Evolutionary conservation across 53 echinoderm and acorn worm species (phyloP).

Genomic region (Temnopleurus reevesii): DNA sequence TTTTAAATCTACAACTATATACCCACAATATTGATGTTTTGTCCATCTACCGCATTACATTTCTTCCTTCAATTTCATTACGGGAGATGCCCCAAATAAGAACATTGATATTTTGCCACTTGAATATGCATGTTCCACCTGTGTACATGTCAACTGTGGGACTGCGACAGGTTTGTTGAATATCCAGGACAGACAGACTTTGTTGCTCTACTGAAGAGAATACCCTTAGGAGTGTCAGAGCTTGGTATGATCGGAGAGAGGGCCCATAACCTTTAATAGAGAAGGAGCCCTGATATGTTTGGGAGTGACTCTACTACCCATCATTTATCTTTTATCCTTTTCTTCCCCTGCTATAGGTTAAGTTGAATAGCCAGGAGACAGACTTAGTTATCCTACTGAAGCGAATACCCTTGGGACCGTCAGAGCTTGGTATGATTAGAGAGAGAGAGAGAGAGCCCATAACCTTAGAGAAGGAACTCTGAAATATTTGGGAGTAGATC

Average conservation of each 20-base stretch:
- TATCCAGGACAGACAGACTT: slow-evolving; percentile 93
- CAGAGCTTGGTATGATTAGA: slow-evolving; percentile 76
- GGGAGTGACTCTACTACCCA: slow-evolving; percentile 76
- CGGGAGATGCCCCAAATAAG: no score
- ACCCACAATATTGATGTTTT: no score
- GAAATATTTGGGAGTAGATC: slow-evolving; percentile 69
- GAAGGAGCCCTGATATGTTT: slow-evolving; percentile 75
- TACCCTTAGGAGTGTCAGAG: slow-evolving; percentile 67
- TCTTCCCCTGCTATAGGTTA: no score
- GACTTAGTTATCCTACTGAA: slow-evolving; percentile 86
- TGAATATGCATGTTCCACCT: no score
- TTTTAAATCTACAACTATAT: no score
- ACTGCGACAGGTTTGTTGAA: slow-evolving; percentile 97
- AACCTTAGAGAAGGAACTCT: slow-evolving; percentile 84
- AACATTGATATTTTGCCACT: no score
- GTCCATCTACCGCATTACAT: no score
- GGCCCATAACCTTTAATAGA: slow-evolving; percentile 79
- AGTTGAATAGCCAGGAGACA: slow-evolving; percentile 94
- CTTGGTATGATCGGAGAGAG: slow-evolving; percentile 76
- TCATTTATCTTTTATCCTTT: no score
- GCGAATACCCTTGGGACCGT: slow-evolving; percentile 63
- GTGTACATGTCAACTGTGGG: no score
- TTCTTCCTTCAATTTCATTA: no score
- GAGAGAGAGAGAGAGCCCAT: slow-evolving; percentile 81
- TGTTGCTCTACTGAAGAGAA: slow-evolving; percentile 76